phyloP scores from a whole-genome alignment of 1,140 invertebrate genomes.

The Cydia splendana region DNA sequence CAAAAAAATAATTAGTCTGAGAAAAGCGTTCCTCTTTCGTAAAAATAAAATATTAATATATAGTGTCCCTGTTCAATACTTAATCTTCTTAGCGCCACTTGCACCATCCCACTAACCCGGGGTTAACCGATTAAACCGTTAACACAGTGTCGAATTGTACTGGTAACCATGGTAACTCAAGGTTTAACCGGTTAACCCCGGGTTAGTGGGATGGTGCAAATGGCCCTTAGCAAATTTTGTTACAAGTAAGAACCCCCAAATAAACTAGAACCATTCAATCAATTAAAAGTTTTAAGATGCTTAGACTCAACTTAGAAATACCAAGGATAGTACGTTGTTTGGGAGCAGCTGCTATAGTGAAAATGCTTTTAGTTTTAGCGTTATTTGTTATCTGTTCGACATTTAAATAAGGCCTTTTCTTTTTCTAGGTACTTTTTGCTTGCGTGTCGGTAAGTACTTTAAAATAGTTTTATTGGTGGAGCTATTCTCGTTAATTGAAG shows the following conservation, averaged over 20 bases:
- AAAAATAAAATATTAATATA: too few relatives aligned
- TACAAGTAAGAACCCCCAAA: neutral
- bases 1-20: too few relatives aligned
- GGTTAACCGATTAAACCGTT: too few relatives aligned
- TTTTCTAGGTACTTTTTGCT: neutral
- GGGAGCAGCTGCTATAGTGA: neutral
- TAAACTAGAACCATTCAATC: neutral
- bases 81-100: neutral
- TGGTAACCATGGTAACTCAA: too few relatives aligned
- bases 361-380: neutral
- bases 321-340: neutral
- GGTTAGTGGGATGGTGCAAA: too few relatives aligned
- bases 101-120: too few relatives aligned
- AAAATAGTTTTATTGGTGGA: neutral
- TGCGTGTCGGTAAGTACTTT: neutral
- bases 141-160: too few relatives aligned
- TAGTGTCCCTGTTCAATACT: neutral
- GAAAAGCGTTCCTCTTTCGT: neutral
- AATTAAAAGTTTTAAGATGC: constrained; percentile 1
- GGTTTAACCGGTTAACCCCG: too few relatives aligned
- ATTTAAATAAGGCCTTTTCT: neutral
- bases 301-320: neutral
- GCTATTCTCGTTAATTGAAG: constrained; percentile 22
- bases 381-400: neutral
- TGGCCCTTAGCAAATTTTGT: neutral